Evolutionary conservation across 2,888 invertebrate genomes (phyloP).

Genomic region (Micropterix aruncella): DNA sequence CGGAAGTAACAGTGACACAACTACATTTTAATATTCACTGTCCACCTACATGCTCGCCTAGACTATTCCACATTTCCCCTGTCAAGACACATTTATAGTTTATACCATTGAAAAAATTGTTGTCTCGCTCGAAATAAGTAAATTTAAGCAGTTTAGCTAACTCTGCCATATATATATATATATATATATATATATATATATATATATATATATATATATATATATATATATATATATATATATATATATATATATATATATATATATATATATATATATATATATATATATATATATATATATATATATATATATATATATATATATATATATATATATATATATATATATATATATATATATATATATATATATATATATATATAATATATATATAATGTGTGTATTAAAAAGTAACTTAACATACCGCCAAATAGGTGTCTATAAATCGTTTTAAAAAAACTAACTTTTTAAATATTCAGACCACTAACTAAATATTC

Average conservation of each 20-base stretch:
- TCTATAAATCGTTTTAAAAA: too few species aligned
- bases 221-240: not conserved
- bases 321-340: not conserved
- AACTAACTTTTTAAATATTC: not conserved
- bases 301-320: not conserved
- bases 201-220: not conserved
- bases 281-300: not conserved
- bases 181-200: not conserved
- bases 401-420: not conserved
- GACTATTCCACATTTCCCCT: too few species aligned
- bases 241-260: not conserved
- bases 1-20: too few species aligned
- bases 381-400: not conserved
- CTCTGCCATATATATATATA: too few species aligned
- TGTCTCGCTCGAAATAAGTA: too few species aligned
- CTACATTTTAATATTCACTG: too few species aligned
- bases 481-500: too few species aligned
- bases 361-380: not conserved
- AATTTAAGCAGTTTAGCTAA: not conserved
- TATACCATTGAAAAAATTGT: too few species aligned
- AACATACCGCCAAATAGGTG: not conserved
- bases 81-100: too few species aligned
- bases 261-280: not conserved
- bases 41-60: too few species aligned
- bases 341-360: not conserved